Percentiles rank a stretch among this genome's conserved stretches.
Conservation (phyloP, 2,888 invertebrate genomes). For the Dryobotodes eremita region DNA sequence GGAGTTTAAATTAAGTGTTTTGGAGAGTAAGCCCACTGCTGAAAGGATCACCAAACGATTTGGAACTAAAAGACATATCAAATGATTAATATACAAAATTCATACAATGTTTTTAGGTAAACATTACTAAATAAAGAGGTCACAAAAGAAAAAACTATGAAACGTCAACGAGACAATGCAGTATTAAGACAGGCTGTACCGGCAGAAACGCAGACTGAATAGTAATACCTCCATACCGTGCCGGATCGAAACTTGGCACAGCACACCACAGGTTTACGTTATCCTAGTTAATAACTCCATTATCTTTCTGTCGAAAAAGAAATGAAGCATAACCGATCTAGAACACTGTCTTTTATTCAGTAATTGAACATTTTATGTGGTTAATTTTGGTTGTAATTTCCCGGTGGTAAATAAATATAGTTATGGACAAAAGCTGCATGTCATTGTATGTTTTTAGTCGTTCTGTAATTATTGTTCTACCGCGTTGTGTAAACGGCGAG, state of each 20-base stretch:
- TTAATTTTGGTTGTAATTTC: constrained; percentile 21
- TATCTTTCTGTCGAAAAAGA: constrained; percentile 64
- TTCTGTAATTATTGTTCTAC: constrained; percentile 17
- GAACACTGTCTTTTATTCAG: constrained; percentile 42
- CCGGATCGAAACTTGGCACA: constrained; percentile 66
- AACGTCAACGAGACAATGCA: constrained; percentile 34
- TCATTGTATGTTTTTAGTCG: constrained; percentile 7
- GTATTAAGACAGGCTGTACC: constrained; percentile 48
- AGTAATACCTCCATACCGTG: constrained; percentile 45
- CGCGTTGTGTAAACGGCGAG: neutral
- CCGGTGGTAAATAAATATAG: constrained; percentile 22
- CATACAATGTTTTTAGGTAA: neutral
- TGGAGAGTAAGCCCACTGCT: neutral
- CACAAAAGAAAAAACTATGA: neutral
- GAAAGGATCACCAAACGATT: neutral
- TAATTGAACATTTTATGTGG: constrained; percentile 30
- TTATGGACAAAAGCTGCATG: constrained; percentile 14
- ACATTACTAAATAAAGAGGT: neutral
- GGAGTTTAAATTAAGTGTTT: neutral
- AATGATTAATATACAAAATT: no score
- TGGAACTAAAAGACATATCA: neutral
- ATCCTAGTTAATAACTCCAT: constrained; percentile 65
- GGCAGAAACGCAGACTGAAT: constrained; percentile 46
- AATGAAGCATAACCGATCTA: constrained; percentile 49
- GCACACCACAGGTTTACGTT: constrained; percentile 47